Evolutionary conservation across 2,888 invertebrate genomes (phyloP).

Genomic region (Torymus aiolomorphi): DNA sequence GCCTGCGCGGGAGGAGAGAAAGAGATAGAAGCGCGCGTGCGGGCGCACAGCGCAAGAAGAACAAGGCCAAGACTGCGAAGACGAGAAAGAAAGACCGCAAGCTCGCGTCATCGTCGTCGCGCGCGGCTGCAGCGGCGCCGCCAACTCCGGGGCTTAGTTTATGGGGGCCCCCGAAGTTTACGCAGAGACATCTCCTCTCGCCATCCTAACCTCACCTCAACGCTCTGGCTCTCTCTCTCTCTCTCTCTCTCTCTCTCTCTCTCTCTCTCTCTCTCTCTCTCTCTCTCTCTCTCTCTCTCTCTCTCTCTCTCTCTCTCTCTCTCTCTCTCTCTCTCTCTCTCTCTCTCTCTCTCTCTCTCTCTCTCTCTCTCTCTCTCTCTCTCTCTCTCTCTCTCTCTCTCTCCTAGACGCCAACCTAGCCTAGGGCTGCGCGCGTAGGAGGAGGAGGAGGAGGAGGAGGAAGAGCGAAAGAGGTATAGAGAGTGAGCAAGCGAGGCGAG

Average conservation of each 20-base stretch:
- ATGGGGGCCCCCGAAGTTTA: slow-evolving; percentile 68
- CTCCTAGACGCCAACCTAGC: slow-evolving; percentile 70
- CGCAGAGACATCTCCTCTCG: slow-evolving; percentile 70
- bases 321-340: neutral
- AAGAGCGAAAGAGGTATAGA: slow-evolving; percentile 18
- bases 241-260: neutral
- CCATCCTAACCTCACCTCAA: slow-evolving; percentile 68
- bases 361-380: slow-evolving; percentile 13
- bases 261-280: neutral
- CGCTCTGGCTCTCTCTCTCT: slow-evolving; percentile 5
- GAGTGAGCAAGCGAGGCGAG: slow-evolving; percentile 40
- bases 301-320: neutral
- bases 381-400: neutral
- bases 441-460: slow-evolving; percentile 6
- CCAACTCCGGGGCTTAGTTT: slow-evolving; percentile 65
- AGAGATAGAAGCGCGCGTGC: neutral
- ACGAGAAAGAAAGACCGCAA: slow-evolving; percentile 20
- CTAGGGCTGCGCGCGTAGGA: slow-evolving; percentile 67
- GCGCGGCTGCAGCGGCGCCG: neutral
- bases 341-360: slow-evolving; percentile 13
- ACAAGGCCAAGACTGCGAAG: neutral
- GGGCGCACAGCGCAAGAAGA: neutral
- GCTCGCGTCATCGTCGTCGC: slow-evolving; percentile 17
- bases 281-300: neutral
- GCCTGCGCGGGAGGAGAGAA: neutral